Percentiles rank a stretch among this genome's conserved stretches.
Conservation (phyloP, 2,888 invertebrate species). For the Chalcis sispes region DNA sequence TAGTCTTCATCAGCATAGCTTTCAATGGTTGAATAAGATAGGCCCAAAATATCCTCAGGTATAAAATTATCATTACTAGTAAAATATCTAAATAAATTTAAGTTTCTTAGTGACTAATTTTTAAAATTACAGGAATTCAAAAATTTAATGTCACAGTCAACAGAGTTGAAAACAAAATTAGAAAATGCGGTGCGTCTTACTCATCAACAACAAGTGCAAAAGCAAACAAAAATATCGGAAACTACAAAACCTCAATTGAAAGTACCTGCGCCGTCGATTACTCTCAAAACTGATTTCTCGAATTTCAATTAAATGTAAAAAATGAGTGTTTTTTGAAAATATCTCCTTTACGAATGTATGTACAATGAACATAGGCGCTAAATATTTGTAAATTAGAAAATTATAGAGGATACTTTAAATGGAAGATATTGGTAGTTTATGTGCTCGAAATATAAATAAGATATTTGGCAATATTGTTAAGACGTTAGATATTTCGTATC, state of each 20-base stretch:
- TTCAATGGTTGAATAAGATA: constrained; percentile 93
- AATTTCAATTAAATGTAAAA: constrained; percentile 84
- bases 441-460: constrained; percentile 29
- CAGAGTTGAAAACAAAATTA: constrained; percentile 87
- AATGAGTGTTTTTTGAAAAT: constrained; percentile 9
- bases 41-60: constrained; percentile 95
- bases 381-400: constrained; percentile 48
- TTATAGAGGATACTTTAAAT: constrained; percentile 21
- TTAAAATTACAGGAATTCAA: constrained; percentile 86
- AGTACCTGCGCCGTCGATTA: constrained; percentile 84
- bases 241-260: constrained; percentile 71
- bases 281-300: constrained; percentile 95
- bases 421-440: constrained; percentile 30
- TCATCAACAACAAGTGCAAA: constrained; percentile 79
- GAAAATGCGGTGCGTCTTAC: constrained; percentile 90
- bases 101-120: not conserved
- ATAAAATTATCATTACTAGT: constrained; percentile 50
- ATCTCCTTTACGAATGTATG: constrained; percentile 24
- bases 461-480: constrained; percentile 46
- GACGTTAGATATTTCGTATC: constrained; percentile 26
- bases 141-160: constrained; percentile 89
- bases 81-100: not conserved
- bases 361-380: constrained; percentile 40
- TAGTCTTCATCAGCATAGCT: constrained; percentile 90
- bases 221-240: constrained; percentile 74